A percentile compares a stretch with the other conserved stretches of the same genome.
phyloP scores from a whole-genome alignment of 2,888 invertebrate species.

The Cylloceria caligata region DNA sequence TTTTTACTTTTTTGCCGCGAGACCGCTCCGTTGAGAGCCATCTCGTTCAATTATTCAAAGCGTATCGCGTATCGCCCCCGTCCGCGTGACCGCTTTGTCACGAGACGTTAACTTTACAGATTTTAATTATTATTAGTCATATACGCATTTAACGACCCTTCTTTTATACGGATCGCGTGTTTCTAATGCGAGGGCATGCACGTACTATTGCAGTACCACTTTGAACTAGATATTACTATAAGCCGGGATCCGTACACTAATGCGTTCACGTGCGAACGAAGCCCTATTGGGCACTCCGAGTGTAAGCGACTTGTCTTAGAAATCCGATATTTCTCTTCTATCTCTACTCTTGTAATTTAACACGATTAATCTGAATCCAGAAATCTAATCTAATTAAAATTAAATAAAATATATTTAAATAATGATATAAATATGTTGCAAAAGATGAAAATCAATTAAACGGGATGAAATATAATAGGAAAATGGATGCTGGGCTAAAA shows the following conservation, averaged over 20 bases:
- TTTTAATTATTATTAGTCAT: conserved; percentile 74
- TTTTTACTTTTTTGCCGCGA: conserved; percentile 40
- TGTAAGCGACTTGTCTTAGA: conserved; percentile 52
- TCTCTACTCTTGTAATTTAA: conserved; percentile 45
- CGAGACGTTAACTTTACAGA: conserved; percentile 71
- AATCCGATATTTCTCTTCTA: conserved; percentile 59
- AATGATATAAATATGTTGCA: neutral
- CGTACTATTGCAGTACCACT: neutral
- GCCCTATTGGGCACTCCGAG: conserved; percentile 48
- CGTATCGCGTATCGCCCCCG: conserved; percentile 63
- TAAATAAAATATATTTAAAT: neutral
- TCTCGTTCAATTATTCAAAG: conserved; percentile 69
- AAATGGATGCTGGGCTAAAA: neutral
- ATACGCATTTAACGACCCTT: conserved; percentile 72
- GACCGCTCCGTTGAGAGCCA: conserved; percentile 60
- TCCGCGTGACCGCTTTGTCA: conserved; percentile 69
- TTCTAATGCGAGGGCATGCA: conserved; percentile 63
- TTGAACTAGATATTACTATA: neutral
- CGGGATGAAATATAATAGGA: neutral
- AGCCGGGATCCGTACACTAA: neutral
- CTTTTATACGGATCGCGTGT: conserved; percentile 75
- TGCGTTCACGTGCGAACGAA: conserved; percentile 55
- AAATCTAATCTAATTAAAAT: conserved; percentile 36
- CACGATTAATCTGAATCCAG: conserved; percentile 62
- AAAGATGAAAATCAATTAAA: neutral